A percentile compares a stretch with the other conserved stretches of the same genome.
These are phyloP conservation scores for Odontamblyopus rebecca DNA, from an alignment of 2,797 vertebrate species.

Conservation along the genomic window DNA sequence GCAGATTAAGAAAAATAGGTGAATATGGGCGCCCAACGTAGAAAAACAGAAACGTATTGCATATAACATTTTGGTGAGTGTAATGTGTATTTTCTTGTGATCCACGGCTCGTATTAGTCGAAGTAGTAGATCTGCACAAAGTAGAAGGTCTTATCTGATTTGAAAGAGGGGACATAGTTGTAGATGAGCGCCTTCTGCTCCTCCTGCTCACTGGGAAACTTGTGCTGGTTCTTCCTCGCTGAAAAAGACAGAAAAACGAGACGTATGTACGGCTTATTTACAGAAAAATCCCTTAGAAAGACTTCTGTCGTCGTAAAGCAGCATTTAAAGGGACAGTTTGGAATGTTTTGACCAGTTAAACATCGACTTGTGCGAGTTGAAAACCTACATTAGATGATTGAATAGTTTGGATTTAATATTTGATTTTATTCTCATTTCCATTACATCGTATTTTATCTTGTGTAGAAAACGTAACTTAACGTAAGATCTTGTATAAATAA, in stretches of 20 bases:
- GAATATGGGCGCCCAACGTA: not conserved
- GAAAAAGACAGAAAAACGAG: not conserved
- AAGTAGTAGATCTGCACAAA: conserved; percentile 68
- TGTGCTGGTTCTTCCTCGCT: conserved; percentile 65
- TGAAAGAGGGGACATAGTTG: conserved; percentile 54
- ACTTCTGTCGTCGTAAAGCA: too few species aligned
- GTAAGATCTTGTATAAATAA: too few species aligned
- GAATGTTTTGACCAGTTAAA: too few species aligned
- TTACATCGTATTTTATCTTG: too few species aligned
- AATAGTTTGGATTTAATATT: too few species aligned
- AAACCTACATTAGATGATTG: too few species aligned
- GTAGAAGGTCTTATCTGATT: conserved; percentile 3
- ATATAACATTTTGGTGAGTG: not conserved
- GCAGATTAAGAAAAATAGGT: not conserved
- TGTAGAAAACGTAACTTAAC: too few species aligned
- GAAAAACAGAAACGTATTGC: not conserved
- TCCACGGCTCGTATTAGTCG: conserved; percentile 1
- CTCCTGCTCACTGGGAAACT: conserved; percentile 47
- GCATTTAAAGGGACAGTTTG: too few species aligned
- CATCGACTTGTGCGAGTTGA: too few species aligned
- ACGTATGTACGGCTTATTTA: too few species aligned
- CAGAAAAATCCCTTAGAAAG: too few species aligned
- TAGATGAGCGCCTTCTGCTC: conserved; percentile 65
- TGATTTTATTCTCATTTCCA: too few species aligned
- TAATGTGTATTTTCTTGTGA: not conserved